Evolutionary conservation across 2,113 vertebrate genomes (phyloP), one percentile per base, ranked within the genome.

Genomic region (Prochilodus magdalenae): DNA sequence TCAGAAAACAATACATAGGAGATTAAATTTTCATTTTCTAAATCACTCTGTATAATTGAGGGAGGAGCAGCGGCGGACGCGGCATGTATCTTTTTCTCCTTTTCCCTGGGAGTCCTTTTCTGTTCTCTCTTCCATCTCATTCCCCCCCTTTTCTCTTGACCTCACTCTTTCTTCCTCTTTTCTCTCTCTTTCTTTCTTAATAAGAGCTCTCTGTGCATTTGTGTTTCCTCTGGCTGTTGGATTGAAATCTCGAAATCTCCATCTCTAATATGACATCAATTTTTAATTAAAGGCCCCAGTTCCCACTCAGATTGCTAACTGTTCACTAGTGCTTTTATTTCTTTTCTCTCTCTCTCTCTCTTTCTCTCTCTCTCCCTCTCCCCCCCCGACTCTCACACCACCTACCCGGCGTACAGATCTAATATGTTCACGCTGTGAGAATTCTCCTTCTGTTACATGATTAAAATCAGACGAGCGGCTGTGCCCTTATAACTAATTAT

Each of bases 251-350:
- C 90, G 86, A 93, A 93, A 92, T 91, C 89, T 91, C 90, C 89
- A 90, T 91, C 90, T 90, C 85, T 94, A 89, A 94, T 90, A 92
- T 88, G 89, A 89, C 92, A 93, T 94, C 33, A 87, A 91, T 92
- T 93, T 93, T 94, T 94, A 91, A 94, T 94, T 92, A 93, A 93
- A 90, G 88, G 91, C 66, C 73, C 63, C 80, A 86, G 87, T 86
- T 84, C 71, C 76, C 75, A 84, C 90, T 90, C 83, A 89, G 87
- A 90, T 91, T 91, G 87, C 87, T 84, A 88, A 92, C 87, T 90
- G 88, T 91, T 91, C 69, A 29, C 86, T 70, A 73, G 79, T 80
- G 79, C 84, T 82, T 84, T 84, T 71, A 84, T 84, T 85, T 81
- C 76, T 84, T 53, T 53, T 71, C 20, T 62, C 66, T 59, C 60